These are phyloP conservation scores for Oostethus manadensis DNA, from an alignment of 2,113 vertebrate genomes.

Conservation along the genomic window DNA sequence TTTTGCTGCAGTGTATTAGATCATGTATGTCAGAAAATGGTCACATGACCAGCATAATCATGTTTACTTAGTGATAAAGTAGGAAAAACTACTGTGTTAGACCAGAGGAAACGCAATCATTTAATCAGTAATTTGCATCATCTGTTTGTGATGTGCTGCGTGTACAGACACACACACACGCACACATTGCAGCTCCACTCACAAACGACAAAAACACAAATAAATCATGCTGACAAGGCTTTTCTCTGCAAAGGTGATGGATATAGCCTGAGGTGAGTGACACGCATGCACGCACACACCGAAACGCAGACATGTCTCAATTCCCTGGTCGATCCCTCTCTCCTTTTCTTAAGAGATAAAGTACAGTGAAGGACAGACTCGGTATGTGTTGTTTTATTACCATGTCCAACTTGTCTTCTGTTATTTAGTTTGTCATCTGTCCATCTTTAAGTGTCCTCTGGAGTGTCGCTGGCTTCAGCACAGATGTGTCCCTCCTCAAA, in stretches of 20 bases:
- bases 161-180: background rate
- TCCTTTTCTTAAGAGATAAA: conserved; percentile 16
- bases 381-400: conserved; percentile 5
- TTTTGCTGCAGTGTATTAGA: conserved; percentile 23
- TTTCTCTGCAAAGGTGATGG: conserved; percentile 39
- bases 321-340: conserved; percentile 10
- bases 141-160: background rate
- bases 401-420: background rate
- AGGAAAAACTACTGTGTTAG: background rate
- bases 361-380: conserved; percentile 9
- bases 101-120: conserved; percentile 13
- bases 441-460: background rate
- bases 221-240: conserved; percentile 44
- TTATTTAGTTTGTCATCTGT: background rate
- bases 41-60: background rate
- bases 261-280: conserved; percentile 36
- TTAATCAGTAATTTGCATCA: background rate
- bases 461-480: too few species aligned
- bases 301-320: conserved; percentile 1
- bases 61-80: background rate
- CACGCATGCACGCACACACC: conserved; percentile 19
- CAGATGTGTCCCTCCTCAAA: conserved; percentile 1
- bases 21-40: conserved; percentile 32
- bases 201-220: conserved; percentile 49
- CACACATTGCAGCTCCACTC: conserved; percentile 16